Base-by-base conservation (phyloP, 2,113 vertebrate species). In the Mustelus asterias region DNA sequence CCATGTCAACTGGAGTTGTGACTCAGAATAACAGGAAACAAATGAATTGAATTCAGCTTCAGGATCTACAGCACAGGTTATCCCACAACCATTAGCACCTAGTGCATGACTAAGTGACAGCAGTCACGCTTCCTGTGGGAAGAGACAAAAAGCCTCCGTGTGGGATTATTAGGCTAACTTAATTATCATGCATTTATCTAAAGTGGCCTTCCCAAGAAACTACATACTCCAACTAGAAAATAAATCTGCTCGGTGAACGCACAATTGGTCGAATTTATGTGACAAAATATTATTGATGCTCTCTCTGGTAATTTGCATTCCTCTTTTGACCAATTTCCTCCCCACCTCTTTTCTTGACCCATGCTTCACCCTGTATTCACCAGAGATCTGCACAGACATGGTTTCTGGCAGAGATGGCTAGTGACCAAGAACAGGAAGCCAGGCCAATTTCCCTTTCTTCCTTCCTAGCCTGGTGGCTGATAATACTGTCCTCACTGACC, bases 281-380 rank as follows among this genome's bases (percentile, higher is more conserved):
- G 37, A 65, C n/a, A 60, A 89, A 89, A 13, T 92, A 65, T 93
- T 65, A 37, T 65, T 16, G 18, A 24, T 65, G 24, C 44, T 11
- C 10, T 88, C 85, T 86, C 44, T 48, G 41, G 44, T n/a, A 65
- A 63, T 92, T 4, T 60, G 11, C 14, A 16, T 92, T 92, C 10
- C 58, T 18, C 89, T 93, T 67, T 65, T 93, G 89, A 93, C 85
- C 44, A 88, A 54, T 90, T 60, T 58, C 89, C 89, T 65, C 37
- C 60, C 60, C 60, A 20, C 20, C 33, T 37, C 33, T 16, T 22
- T 67, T 65, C 37, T 24, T 67, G 8, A 24, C 37, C 20, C 86
- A 37, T 44, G 65, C 63, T 69, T 94, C 63, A 65, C 63, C 65
- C 16, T 24, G 63, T 67, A 8, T 48, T 72, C 63, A 94, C 92